A percentile compares a stretch with the other conserved stretches of the same genome.
These are phyloP conservation scores for Onychorhynchus coronatus DNA, from an alignment of 2,113 vertebrate species.

Conservation along the genomic window DNA sequence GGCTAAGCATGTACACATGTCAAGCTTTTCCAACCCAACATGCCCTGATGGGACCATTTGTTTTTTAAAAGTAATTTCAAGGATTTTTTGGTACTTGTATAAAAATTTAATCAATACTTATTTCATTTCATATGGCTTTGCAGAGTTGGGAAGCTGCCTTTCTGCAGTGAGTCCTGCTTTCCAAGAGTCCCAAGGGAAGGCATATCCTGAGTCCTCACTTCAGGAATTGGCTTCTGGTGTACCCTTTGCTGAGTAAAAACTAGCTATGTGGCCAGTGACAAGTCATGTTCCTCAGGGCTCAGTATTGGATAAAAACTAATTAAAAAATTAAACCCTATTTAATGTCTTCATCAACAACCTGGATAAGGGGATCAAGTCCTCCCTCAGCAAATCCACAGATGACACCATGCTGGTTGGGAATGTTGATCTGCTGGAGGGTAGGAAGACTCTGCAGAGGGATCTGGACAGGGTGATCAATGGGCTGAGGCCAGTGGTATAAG, in stretches of 20 bases:
- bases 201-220: not conserved
- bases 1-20: not conserved
- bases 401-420: not conserved
- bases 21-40: not conserved
- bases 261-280: not conserved
- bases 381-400: not conserved
- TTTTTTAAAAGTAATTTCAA: not conserved
- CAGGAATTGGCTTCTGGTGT: not conserved
- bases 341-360: not conserved
- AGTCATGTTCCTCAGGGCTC: not conserved
- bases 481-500: fast-evolving
- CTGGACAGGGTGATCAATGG: not conserved
- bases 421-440: not conserved
- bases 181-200: not conserved
- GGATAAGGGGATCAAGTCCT: not conserved
- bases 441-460: not conserved
- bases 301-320: not conserved
- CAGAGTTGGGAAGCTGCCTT: not conserved
- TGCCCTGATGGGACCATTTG: not conserved
- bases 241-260: not conserved
- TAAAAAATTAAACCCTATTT: not conserved
- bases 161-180: not conserved
- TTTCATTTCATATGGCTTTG: not conserved
- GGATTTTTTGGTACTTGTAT: not conserved
- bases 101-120: not conserved